Percentiles rank a stretch among this genome's conserved stretches.
phyloP scores from a whole-genome alignment of 2,797 vertebrate genomes.

The Siniperca obscura region DNA sequence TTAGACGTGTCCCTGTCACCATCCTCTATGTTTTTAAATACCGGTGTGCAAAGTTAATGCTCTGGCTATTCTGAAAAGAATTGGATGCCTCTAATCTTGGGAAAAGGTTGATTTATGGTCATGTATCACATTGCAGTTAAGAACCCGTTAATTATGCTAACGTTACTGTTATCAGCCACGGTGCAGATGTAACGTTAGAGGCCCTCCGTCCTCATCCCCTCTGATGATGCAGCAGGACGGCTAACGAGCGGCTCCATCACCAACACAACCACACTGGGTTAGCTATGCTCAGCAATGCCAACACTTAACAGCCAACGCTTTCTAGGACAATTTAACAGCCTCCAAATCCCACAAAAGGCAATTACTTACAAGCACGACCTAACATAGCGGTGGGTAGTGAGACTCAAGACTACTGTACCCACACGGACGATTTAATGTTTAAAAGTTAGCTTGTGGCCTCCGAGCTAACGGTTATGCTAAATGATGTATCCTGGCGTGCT shows the following conservation, averaged over 20 bases:
- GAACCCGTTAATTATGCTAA: background rate
- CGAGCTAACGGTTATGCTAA: constrained; percentile 52
- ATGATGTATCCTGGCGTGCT: constrained; percentile 6
- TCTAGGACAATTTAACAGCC: background rate
- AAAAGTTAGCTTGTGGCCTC: constrained; percentile 61
- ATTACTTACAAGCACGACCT: accelerated
- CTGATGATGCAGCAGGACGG: constrained; percentile 56
- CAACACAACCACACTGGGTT: background rate
- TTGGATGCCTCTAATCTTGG: accelerated
- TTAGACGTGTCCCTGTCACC: background rate
- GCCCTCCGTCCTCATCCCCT: constrained; percentile 47
- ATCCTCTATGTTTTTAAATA: background rate
- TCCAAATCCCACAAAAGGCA: background rate
- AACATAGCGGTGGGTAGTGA: background rate
- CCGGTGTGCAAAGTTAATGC: background rate
- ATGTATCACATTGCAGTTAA: background rate
- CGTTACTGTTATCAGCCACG: background rate
- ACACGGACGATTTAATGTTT: background rate
- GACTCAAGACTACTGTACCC: too few species aligned
- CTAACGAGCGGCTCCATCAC: constrained; percentile 48
- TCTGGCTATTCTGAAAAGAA: background rate
- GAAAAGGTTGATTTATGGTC: accelerated
- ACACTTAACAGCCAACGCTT: background rate
- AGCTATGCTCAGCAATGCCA: constrained; percentile 7
- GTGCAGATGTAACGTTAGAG: constrained; percentile 45